A percentile compares a stretch with the other conserved stretches of the same genome.
These are phyloP conservation scores for Apogon hyalosoma DNA, from an alignment of 2,797 vertebrate genomes.

Conservation along the genomic window DNA sequence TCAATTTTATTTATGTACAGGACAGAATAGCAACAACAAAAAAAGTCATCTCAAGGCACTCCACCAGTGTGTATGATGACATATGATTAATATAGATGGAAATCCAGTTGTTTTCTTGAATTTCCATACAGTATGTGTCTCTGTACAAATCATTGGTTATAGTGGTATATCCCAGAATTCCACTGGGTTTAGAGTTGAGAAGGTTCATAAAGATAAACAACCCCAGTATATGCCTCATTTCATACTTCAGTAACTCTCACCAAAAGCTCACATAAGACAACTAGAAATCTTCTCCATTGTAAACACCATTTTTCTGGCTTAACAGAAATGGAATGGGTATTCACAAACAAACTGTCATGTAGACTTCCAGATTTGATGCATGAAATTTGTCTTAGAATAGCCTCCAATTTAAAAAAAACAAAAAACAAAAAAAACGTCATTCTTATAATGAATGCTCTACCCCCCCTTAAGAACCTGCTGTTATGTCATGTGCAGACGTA, in stretches of 20 bases:
- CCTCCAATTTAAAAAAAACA: constrained; percentile 29
- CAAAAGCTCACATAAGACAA: constrained; percentile 69
- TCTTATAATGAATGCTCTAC: constrained; percentile 29
- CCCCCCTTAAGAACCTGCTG: constrained; percentile 26
- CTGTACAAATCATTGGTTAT: constrained; percentile 46
- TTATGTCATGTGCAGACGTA: constrained; percentile 11
- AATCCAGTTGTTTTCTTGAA: background rate
- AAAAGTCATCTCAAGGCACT: background rate
- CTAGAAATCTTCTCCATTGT: constrained; percentile 56
- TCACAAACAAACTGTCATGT: constrained; percentile 45
- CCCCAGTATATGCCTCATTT: constrained; percentile 72
- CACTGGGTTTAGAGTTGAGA: constrained; percentile 47
- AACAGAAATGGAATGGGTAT: constrained; percentile 53
- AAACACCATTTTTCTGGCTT: constrained; percentile 47
- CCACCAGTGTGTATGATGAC: constrained; percentile 9
- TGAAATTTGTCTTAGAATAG: constrained; percentile 55
- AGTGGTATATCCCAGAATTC: constrained; percentile 65
- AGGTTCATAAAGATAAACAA: constrained; percentile 73
- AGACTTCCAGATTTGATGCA: constrained; percentile 40
- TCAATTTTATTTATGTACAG: too few species aligned
- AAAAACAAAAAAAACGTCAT: constrained; percentile 14
- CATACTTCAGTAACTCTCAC: constrained; percentile 65
- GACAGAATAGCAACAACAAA: too few species aligned
- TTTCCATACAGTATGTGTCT: constrained; percentile 21
- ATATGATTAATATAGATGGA: constrained; percentile 37